Evolutionary conservation across 2,888 invertebrate species (phyloP), one percentile per base, ranked within the genome.

Genomic region (Tortricodes alternella): DNA sequence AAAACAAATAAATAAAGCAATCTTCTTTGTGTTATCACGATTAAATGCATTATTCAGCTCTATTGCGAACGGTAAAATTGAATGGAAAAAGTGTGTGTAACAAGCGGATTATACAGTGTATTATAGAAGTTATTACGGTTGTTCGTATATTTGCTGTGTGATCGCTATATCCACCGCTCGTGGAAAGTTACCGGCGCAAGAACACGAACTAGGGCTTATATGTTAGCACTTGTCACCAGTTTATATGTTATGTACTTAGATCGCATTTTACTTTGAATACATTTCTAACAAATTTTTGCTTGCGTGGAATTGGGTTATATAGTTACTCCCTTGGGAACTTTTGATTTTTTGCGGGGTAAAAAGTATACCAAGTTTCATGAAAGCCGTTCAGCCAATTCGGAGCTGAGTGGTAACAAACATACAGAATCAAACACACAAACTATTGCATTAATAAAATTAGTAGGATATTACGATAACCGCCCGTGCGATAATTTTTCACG

Each of bases 131-230:
- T 62, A 62, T 58, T 55, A 58, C 44, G 61, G 62, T 58, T 63
- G 61, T 63, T 58, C 59, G 55, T 59, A 44, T 68, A 63, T 68
- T 70, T 68, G 57, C 63, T 55, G 56, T 58, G 62, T 49, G 62
- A 67, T 66, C 64, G 61, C 59, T 60, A 59, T 46, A 35, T 58
- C 58, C 50, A 44, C 16, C 16, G 29, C 34, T 19, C 15, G 48
- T 50, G 66, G 65, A 68, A 68, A 68, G 52, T 65, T 66, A 62
- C 66, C 59, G 43, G 37, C 19, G 35, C 16, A 29, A 29, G 15
- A 35, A 57, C 62, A 62, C 65, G 63, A 62, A 61, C 59, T 59
- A 43, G 53, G 49, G 44, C 59, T 60, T 53, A 59, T 49, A 58
- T 58, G 52, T 56, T 56, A 56, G 56, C 56, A 56, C 53, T 38